Evolutionary conservation across 2,888 invertebrate species (phyloP).

Genomic region (Peribatodes rhomboidaria): DNA sequence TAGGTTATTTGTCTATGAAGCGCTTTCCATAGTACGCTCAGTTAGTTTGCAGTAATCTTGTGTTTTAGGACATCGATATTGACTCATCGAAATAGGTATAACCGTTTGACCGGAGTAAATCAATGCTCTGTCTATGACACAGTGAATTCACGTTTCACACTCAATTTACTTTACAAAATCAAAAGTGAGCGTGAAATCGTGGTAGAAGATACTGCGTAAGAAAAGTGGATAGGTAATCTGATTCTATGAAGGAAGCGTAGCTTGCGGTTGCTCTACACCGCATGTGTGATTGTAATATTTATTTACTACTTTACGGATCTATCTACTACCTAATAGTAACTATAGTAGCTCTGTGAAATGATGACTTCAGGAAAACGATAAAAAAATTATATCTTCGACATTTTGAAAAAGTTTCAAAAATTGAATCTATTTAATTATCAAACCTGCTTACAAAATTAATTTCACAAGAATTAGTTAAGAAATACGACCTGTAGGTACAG

Average conservation of each 20-base stretch:
- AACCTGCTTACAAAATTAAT: too few species aligned
- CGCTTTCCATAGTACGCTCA: conserved; percentile 1
- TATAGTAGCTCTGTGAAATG: too few species aligned
- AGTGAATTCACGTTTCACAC: conserved; percentile 6
- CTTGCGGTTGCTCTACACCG: conserved; percentile 55
- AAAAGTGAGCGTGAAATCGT: conserved; percentile 16
- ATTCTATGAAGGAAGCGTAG: conserved; percentile 56
- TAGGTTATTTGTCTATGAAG: background rate
- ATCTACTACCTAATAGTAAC: too few species aligned
- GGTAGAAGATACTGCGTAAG: conserved; percentile 28
- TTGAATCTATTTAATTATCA: too few species aligned
- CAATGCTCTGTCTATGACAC: conserved; percentile 1
- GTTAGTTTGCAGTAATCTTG: background rate
- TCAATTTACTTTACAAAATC: conserved; percentile 6
- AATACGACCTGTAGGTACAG: too few species aligned
- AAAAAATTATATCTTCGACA: background rate
- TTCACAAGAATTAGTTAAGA: too few species aligned
- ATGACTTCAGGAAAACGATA: too few species aligned
- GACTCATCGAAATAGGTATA: background rate
- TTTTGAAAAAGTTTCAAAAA: background rate
- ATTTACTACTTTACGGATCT: background rate
- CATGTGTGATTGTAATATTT: conserved; percentile 4
- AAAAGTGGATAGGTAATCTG: conserved; percentile 64
- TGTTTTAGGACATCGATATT: conserved; percentile 5
- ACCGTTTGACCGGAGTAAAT: conserved; percentile 9